These are phyloP conservation scores for Tethya wilhelma DNA, from an alignment of 37 sponge, comb jelly and placozoan genomes.

Conservation along the genomic window DNA sequence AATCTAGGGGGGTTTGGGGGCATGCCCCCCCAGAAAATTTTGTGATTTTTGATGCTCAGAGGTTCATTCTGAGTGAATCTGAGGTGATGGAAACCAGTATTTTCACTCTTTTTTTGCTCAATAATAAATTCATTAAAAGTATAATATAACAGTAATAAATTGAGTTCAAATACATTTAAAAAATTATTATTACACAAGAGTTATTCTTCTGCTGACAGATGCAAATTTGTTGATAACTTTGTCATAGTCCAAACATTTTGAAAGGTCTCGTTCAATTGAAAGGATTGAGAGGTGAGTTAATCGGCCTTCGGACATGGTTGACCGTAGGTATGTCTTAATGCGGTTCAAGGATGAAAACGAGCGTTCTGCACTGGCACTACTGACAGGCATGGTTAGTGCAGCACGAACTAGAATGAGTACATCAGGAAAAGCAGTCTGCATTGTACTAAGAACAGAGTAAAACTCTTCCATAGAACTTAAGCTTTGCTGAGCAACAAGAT, in stretches of 20 bases:
- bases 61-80: too few species aligned
- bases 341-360: too few species aligned
- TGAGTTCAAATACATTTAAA: too few species aligned
- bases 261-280: neutral
- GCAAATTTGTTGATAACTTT: neutral
- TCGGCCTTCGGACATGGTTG: too few species aligned
- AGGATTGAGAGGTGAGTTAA: neutral
- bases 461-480: neutral
- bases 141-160: too few species aligned
- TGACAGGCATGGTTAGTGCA: neutral
- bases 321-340: too few species aligned
- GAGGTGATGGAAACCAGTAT: too few species aligned
- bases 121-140: too few species aligned
- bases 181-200: constrained; percentile 5
- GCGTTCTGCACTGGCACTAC: neutral
- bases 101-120: too few species aligned
- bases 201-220: constrained; percentile 2
- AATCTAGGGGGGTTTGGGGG: too few species aligned
- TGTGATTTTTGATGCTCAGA: too few species aligned
- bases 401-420: neutral
- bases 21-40: too few species aligned
- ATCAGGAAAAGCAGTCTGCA: neutral
- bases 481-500: neutral
- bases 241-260: neutral
- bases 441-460: neutral